A percentile compares a stretch with the other conserved stretches of the same genome.
phyloP scores from a whole-genome alignment of 2,797 vertebrate genomes.

The Acanthornis magna region DNA sequence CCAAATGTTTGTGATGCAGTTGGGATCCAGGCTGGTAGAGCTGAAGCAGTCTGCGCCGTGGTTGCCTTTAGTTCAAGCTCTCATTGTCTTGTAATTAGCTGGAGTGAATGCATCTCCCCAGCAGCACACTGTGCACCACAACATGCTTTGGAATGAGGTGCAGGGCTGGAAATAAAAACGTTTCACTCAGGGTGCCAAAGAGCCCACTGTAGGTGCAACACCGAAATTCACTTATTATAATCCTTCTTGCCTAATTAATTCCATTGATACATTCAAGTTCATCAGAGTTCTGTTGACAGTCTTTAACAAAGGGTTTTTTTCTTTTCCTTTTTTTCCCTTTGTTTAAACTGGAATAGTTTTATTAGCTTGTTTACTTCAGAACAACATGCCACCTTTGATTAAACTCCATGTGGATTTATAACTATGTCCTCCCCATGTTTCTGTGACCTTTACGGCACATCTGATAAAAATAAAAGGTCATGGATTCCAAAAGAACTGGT shows the following conservation, averaged over 20 bases:
- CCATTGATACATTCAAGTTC: slow-evolving; percentile 67
- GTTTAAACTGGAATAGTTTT: slow-evolving; percentile 69
- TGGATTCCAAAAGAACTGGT: slow-evolving; percentile 67
- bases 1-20: slow-evolving; percentile 24
- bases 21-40: slow-evolving; percentile 16
- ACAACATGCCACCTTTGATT: slow-evolving; percentile 77
- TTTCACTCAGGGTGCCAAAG: slow-evolving; percentile 50
- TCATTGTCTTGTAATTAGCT: slow-evolving; percentile 69
- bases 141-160: slow-evolving; percentile 52
- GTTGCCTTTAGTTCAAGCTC: slow-evolving; percentile 52
- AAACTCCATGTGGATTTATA: slow-evolving; percentile 80
- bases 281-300: slow-evolving; percentile 64
- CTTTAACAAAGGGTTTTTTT: slow-evolving; percentile 63
- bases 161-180: slow-evolving; percentile 33
- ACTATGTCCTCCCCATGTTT: slow-evolving; percentile 67
- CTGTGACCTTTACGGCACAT: slow-evolving; percentile 78
- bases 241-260: slow-evolving; percentile 73
- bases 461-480: slow-evolving; percentile 78
- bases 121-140: slow-evolving; percentile 30
- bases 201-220: slow-evolving; percentile 56
- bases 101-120: slow-evolving; percentile 54
- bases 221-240: slow-evolving; percentile 67
- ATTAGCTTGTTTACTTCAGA: slow-evolving; percentile 76
- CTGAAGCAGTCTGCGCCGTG: slow-evolving; percentile 49
- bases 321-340: not conserved